A percentile compares a stretch with the other conserved stretches of the same genome.
phyloP scores from a whole-genome alignment of 2,113 vertebrate species.

The Tupaia tana region DNA sequence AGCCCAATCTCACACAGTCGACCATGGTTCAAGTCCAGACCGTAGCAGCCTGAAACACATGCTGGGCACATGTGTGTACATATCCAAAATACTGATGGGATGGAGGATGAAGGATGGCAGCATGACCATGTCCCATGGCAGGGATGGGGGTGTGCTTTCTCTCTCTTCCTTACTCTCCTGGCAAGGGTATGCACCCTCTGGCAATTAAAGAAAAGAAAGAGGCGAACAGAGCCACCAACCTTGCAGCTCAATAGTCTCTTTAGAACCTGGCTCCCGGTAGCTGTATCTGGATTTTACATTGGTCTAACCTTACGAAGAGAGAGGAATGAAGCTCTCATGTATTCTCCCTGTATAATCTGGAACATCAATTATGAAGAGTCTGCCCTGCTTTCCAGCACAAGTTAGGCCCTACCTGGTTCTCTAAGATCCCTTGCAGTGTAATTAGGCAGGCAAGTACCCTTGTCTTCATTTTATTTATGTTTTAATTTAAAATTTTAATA shows the following conservation, averaged over 20 bases:
- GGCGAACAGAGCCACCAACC: neutral
- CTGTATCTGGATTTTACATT: neutral
- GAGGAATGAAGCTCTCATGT: neutral
- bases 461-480: neutral
- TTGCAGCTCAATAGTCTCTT: neutral
- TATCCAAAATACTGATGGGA: too few relatives aligned
- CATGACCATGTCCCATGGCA: too few relatives aligned
- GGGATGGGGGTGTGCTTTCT: too few relatives aligned
- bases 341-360: neutral
- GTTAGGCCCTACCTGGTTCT: neutral
- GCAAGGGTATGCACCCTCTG: too few relatives aligned
- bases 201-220: neutral
- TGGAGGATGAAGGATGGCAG: too few relatives aligned
- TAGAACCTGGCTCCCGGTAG: neutral
- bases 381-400: neutral
- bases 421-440: neutral
- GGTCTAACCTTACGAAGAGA: neutral
- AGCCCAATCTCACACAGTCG: too few relatives aligned
- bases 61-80: too few relatives aligned
- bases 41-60: too few relatives aligned
- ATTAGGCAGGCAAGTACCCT: neutral
- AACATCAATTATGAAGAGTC: neutral
- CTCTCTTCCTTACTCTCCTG: too few relatives aligned
- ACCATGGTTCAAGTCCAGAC: too few relatives aligned
- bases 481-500: constrained; percentile 36